phyloP scores from a whole-genome alignment of 2,888 invertebrate genomes.

The Nudaria mundana region DNA sequence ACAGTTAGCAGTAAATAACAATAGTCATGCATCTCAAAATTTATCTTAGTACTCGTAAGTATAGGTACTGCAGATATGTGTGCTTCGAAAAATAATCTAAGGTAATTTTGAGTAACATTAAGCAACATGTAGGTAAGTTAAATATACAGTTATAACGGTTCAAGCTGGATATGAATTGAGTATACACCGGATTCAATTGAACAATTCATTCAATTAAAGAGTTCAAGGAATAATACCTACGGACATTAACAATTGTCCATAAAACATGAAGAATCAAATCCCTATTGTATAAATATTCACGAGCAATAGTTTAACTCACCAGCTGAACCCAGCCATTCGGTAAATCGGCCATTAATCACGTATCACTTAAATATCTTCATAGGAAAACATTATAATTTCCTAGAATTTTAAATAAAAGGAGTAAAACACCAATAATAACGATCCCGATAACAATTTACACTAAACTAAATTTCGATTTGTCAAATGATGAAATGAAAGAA shows the following conservation, averaged over 20 bases:
- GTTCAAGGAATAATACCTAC: constrained; percentile 54
- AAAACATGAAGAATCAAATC: constrained; percentile 50
- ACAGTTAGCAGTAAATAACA: no score
- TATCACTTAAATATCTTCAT: constrained; percentile 49
- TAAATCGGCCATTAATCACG: constrained; percentile 74
- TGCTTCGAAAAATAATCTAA: no score
- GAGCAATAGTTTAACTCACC: constrained; percentile 59
- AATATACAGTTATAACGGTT: not conserved
- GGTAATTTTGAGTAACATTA: no score
- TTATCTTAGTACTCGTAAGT: no score
- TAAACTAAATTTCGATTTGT: constrained; percentile 24
- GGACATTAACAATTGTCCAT: constrained; percentile 47
- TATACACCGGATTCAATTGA: constrained; percentile 51
- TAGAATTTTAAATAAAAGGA: constrained; percentile 45
- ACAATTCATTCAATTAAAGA: constrained; percentile 58
- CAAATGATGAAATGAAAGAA: constrained; percentile 24
- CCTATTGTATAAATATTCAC: constrained; percentile 39
- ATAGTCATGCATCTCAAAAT: no score
- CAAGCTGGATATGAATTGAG: constrained; percentile 22
- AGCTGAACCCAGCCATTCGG: constrained; percentile 82
- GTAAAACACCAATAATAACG: constrained; percentile 32
- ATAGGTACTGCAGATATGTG: no score
- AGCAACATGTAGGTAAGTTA: no score
- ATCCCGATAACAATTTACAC: constrained; percentile 41
- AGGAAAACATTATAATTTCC: constrained; percentile 31